Percentiles rank a stretch among this genome's conserved stretches.
These are phyloP conservation scores for Tinea pellionella DNA, from an alignment of 2,888 invertebrate species.

Conservation along the genomic window DNA sequence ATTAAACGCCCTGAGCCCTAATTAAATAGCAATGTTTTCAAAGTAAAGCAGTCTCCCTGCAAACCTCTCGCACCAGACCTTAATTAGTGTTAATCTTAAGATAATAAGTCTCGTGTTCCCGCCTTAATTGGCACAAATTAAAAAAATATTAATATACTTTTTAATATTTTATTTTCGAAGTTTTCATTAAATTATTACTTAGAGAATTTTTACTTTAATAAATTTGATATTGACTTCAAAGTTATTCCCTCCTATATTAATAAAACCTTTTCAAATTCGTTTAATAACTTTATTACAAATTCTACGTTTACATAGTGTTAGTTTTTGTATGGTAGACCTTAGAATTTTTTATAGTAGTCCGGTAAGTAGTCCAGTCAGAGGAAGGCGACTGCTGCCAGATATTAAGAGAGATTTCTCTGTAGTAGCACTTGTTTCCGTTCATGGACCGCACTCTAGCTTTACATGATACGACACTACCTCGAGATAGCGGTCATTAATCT, in stretches of 20 bases:
- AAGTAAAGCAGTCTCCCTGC: slow-evolving; percentile 53
- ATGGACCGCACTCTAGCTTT: too few relatives aligned
- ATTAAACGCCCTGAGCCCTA: slow-evolving; percentile 29
- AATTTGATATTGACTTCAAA: neutral
- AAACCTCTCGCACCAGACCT: slow-evolving; percentile 33
- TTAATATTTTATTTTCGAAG: neutral
- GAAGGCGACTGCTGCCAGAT: too few relatives aligned
- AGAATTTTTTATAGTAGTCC: too few relatives aligned
- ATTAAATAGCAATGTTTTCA: slow-evolving; percentile 50
- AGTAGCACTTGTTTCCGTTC: too few relatives aligned
- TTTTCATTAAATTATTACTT: neutral
- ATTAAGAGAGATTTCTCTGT: too few relatives aligned
- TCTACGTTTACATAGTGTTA: too few relatives aligned
- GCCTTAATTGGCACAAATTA: slow-evolving; percentile 38
- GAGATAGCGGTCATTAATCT: too few relatives aligned
- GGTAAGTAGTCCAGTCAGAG: too few relatives aligned
- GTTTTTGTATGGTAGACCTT: too few relatives aligned
- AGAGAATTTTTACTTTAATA: neutral
- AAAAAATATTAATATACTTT: slow-evolving; percentile 7
- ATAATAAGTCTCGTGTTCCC: slow-evolving; percentile 57
- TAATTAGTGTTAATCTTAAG: slow-evolving; percentile 63
- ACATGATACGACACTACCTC: too few relatives aligned
- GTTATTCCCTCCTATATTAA: neutral
- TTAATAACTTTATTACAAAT: neutral
- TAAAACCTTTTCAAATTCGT: neutral